Conservation (phyloP, 2,888 invertebrate genomes). For the Apantesis nais region DNA sequence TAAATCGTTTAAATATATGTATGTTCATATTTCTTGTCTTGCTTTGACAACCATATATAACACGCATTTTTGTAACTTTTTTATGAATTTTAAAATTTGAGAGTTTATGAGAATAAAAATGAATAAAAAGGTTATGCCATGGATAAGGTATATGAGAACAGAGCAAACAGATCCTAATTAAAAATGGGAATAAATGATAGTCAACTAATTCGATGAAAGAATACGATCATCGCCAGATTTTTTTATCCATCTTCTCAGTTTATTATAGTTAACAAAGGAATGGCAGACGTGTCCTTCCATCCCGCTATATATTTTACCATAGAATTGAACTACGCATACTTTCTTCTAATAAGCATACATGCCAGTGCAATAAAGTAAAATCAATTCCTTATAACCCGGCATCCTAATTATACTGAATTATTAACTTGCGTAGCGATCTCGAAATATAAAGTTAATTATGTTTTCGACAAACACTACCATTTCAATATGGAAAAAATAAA, state of each 20-base stretch:
- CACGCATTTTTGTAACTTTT: neutral
- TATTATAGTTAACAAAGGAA: neutral
- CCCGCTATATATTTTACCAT: neutral
- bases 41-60: neutral
- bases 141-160: neutral
- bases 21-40: conserved; percentile 1
- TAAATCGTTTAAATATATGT: conserved; percentile 6
- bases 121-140: neutral
- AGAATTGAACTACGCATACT: neutral
- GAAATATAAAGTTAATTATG: conserved; percentile 36
- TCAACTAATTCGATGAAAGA: neutral
- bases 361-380: neutral
- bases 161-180: neutral
- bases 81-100: neutral
- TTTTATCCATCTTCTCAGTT: neutral
- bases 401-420: neutral
- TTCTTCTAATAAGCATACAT: neutral
- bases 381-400: neutral
- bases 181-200: neutral
- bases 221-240: too few relatives aligned
- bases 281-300: neutral
- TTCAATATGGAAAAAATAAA: conserved; percentile 42
- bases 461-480: conserved; percentile 37
- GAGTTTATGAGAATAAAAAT: conserved; percentile 12
- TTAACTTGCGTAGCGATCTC: neutral